A percentile compares a stretch with the other conserved stretches of the same genome.
Evolutionary conservation across 2,797 vertebrate species (phyloP).

Genomic region (Florisuga fusca): DNA sequence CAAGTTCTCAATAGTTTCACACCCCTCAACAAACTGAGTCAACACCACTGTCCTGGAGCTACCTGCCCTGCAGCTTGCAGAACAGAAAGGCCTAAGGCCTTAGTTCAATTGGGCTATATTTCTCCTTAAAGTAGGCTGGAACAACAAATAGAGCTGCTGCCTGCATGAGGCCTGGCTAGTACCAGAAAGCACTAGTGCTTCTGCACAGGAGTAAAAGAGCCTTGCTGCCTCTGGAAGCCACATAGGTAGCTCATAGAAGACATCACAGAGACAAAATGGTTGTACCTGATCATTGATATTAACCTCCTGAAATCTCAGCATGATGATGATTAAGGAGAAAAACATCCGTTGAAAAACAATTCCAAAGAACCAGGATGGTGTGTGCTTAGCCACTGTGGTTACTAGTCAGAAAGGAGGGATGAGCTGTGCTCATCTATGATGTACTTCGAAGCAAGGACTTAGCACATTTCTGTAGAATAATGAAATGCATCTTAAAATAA

Average conservation of each 20-base stretch:
- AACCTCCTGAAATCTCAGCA: not conserved
- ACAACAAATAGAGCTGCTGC: not conserved
- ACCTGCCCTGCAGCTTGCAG: not conserved
- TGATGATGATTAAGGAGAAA: not conserved
- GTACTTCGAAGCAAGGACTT: not conserved
- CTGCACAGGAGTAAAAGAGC: not conserved
- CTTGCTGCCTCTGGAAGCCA: not conserved
- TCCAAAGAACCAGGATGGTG: not conserved
- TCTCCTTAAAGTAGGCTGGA: not conserved
- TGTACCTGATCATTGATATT: not conserved
- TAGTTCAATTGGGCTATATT: not conserved
- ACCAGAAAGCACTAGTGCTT: not conserved
- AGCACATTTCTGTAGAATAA: not conserved
- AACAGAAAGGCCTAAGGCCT: not conserved
- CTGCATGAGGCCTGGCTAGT: not conserved
- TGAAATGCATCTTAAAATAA: not conserved
- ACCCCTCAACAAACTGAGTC: not conserved
- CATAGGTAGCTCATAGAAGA: not conserved
- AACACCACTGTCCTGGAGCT: not conserved
- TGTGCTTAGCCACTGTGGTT: not conserved
- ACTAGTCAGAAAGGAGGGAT: not conserved
- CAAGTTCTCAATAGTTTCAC: not conserved
- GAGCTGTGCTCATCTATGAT: not conserved
- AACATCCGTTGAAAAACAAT: not conserved
- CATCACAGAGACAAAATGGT: not conserved